Base-by-base conservation (phyloP, 2,888 invertebrate species). In the Catocala nupta region DNA sequence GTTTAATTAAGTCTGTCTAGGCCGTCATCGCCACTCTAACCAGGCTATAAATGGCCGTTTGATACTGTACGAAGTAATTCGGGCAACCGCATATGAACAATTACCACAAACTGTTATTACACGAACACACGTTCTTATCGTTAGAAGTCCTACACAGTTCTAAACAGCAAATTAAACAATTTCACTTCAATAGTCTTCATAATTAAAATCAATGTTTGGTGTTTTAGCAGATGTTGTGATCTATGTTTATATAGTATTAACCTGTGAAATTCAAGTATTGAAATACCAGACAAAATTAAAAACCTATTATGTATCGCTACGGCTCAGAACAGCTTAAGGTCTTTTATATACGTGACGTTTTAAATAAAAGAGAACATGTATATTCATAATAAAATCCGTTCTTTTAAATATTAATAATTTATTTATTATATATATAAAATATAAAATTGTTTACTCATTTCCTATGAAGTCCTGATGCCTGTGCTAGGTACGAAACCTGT, bases 141-240 rank as follows among this genome's bases (percentile, higher is more conserved):
- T 39, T 12, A 45, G 5, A 45, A 39, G 8, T 39, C 36, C 36
- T 12, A 45, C 12, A 45, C 45, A 45, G n/a, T 45, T 45, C 12
- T 12, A 56, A 56, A 55, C 36, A 58, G 59, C 63, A 54, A 56
- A 65, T 74, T 56, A 74, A 57, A 54, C 56, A 44, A 43, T 55
- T 58, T 55, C 44, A 63, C 33, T 48, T 59, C 34, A 55, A 65
- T 68, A 69, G 61, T 76, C 51, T 68, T 59, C 60, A 53, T 60
- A 72, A 68, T 73, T 75, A 71, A 68, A 71, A 61, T 60, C 58
- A 70, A 64, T 70, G 67, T 59, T 50, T n/a, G 36, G 7, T 8
- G 12, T 13, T 45, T 48, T 50, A 63, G 48, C 55, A 50, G 55
- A 63, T 66, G 55, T 60, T 34, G 11, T 16, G 10, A 43, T 5